Percentiles rank a stretch among this genome's conserved stretches.
These are phyloP conservation scores for Myxocyprinus asiaticus DNA, from an alignment of 2,113 vertebrate species.

Conservation along the genomic window DNA sequence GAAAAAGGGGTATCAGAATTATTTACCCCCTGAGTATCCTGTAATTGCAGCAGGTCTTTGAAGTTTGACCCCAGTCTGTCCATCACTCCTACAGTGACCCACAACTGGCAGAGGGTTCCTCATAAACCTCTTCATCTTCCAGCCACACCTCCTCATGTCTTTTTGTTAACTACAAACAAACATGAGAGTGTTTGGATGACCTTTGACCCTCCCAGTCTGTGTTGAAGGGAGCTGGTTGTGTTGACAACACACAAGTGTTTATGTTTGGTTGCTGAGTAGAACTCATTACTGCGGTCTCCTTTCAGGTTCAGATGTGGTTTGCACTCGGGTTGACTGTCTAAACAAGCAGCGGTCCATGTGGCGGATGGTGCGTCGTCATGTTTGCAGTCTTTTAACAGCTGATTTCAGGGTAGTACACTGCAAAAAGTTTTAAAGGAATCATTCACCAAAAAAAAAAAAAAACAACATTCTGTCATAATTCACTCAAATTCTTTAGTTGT, in stretches of 20 bases:
- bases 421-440: too few species aligned
- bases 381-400: background rate
- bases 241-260: slow-evolving; percentile 7
- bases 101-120: slow-evolving; percentile 5
- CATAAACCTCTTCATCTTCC: background rate
- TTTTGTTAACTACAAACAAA: slow-evolving; percentile 60
- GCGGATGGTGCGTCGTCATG: background rate
- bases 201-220: slow-evolving; percentile 16
- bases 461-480: too few species aligned
- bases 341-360: background rate
- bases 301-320: slow-evolving; percentile 32
- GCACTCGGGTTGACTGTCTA: slow-evolving; percentile 19
- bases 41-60: background rate
- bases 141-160: slow-evolving; percentile 16
- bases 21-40: too few species aligned
- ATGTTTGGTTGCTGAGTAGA: slow-evolving; percentile 26
- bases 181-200: background rate
- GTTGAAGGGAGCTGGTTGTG: slow-evolving; percentile 20
- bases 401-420: slow-evolving; percentile 1
- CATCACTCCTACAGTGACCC: background rate
- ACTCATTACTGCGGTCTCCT: slow-evolving; percentile 14
- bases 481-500: too few species aligned
- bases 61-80: background rate
- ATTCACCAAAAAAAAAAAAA: too few species aligned
- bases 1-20: too few species aligned